phyloP scores from a whole-genome alignment of 2,888 invertebrate genomes.

The Drosophila siamana region DNA sequence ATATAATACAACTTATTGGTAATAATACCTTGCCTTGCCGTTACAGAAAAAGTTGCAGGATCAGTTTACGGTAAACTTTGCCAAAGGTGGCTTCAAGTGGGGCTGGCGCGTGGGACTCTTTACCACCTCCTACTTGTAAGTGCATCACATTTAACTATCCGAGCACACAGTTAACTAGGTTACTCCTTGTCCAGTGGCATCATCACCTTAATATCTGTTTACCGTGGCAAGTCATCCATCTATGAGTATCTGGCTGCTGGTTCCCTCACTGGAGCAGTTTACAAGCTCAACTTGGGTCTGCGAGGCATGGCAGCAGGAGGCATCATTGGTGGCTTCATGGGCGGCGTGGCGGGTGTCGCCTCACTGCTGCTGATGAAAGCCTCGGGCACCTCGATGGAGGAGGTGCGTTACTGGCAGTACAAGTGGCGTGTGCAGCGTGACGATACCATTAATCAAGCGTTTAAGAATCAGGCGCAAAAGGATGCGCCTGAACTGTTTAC shows the following conservation, averaged over 20 bases:
- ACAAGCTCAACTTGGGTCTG: constrained; percentile 89
- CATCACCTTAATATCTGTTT: constrained; percentile 88
- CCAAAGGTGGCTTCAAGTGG: constrained; percentile 90
- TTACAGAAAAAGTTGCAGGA: constrained; percentile 89
- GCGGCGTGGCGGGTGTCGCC: constrained; percentile 87
- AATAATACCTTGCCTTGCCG: too few species aligned
- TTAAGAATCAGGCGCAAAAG: constrained; percentile 67
- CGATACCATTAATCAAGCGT: constrained; percentile 81
- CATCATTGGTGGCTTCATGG: constrained; percentile 88
- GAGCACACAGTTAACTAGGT: neutral
- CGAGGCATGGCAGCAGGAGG: constrained; percentile 90
- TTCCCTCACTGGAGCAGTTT: constrained; percentile 87
- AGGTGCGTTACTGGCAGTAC: constrained; percentile 88
- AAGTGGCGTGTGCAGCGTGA: constrained; percentile 85
- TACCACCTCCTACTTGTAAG: constrained; percentile 89
- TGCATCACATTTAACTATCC: neutral
- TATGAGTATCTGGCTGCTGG: constrained; percentile 90
- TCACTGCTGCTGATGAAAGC: constrained; percentile 87
- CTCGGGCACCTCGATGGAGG: constrained; percentile 88
- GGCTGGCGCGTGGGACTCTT: constrained; percentile 90
- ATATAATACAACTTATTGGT: neutral
- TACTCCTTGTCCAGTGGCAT: constrained; percentile 86
- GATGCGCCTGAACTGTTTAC: constrained; percentile 66
- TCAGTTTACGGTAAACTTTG: constrained; percentile 89
- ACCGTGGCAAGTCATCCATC: constrained; percentile 89